phyloP scores from a whole-genome alignment of 2,888 invertebrate species.

The Leptogaster cylindrica region DNA sequence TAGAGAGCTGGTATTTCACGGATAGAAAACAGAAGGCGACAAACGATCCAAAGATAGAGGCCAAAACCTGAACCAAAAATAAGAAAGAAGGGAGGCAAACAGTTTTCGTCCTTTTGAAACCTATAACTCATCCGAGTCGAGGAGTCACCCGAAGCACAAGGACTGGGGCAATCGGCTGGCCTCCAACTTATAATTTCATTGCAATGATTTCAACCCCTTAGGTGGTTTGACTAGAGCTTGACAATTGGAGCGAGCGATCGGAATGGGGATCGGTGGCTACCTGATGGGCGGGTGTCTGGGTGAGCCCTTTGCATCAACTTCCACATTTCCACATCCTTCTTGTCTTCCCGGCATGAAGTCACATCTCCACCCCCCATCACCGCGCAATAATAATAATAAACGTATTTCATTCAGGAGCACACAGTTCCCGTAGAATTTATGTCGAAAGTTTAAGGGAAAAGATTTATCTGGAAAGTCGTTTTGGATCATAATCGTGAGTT shows the following conservation, averaged over 20 bases:
- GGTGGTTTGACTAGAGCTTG: slow-evolving; percentile 31
- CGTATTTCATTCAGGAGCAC: slow-evolving; percentile 48
- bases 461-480: slow-evolving; percentile 49
- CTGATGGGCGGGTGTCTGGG: neutral
- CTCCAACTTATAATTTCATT: slow-evolving; percentile 32
- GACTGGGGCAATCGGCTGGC: slow-evolving; percentile 9
- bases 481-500: slow-evolving; percentile 49
- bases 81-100: slow-evolving; percentile 27
- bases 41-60: slow-evolving; percentile 37
- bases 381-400: slow-evolving; percentile 48
- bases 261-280: neutral
- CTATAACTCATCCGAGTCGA: slow-evolving; percentile 38
- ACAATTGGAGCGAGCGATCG: slow-evolving; percentile 10
- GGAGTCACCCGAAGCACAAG: slow-evolving; percentile 11
- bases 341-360: slow-evolving; percentile 16
- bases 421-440: slow-evolving; percentile 47
- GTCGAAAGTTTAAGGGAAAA: slow-evolving; percentile 49
- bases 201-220: slow-evolving; percentile 41
- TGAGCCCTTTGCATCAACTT: slow-evolving; percentile 25
- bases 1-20: slow-evolving; percentile 33
- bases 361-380: slow-evolving; percentile 37
- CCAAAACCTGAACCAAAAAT: slow-evolving; percentile 23
- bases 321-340: slow-evolving; percentile 15
- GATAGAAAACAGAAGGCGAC: slow-evolving; percentile 38
- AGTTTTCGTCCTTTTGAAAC: slow-evolving; percentile 37